Base-by-base conservation (phyloP, 2,113 vertebrate genomes). In the Hystrix cristata region DNA sequence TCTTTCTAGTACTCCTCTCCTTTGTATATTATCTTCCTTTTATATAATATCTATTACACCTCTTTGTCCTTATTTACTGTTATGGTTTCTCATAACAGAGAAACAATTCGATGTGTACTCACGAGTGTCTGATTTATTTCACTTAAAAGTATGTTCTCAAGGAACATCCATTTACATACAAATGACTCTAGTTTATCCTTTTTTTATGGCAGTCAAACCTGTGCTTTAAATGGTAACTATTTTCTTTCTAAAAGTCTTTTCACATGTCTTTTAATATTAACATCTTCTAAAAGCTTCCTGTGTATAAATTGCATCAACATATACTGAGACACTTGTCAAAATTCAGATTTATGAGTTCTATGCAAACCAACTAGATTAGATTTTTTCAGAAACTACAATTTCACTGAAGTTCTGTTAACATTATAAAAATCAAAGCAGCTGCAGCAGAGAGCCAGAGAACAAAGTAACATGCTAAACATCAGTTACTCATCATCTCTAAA, bases 401-500 rank as follows among this genome's bases (percentile, higher is more conserved):
- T 89, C 86, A 90, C 19, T 83, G 29, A 95, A 67, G 27, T 91
- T 94, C 6, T 81, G 10, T 94, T 83, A 67, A 91, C 13, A 83
- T 67, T 59, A 25, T 55, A 86, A 78, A 95, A 79, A 82, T 51
- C 64, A 90, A 9, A 91, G 53, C 4, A 87, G 53, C 87, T 86
- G 9, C 60, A 72, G 38, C 9, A 90, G 38, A 88, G 91, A 78
- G 7, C 7, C 31, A 85, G 16, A 59, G 43, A 60, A 74, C 25
- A 93, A 83, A 93, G 74, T 51, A 85, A 83, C 25, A 78, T 64
- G 29, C 55, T 94, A 92, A 90, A 69, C 16, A 79, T 83, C 38
- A 96, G 14, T 87, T 91, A 90, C 6, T 85, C 7, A 92, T 85
- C 15, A 88, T 14, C 91, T 95, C 7, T 71, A 59, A 94, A 94